Evolutionary conservation across 2,888 invertebrate species (phyloP), one percentile per base, ranked within the genome.

Genomic region (Melolontha melolontha): DNA sequence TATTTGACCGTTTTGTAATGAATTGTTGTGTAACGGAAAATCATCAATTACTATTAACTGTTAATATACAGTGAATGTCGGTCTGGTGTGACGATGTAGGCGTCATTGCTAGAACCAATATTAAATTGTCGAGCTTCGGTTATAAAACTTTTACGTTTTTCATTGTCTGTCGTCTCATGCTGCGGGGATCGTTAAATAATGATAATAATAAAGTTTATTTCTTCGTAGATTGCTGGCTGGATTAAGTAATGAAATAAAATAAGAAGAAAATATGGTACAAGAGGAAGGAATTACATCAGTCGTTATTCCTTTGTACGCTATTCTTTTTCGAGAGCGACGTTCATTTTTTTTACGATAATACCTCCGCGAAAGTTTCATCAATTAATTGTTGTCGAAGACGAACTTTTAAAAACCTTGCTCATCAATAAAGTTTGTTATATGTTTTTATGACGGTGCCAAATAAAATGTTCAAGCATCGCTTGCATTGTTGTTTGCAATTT

Each of bases 191-290:
- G 47, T 47, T 44, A 59, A 47, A 44, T 59, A 59, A 59, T 47
- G 47, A 59, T 34, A 47, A 44, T 42, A 57, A 59, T 59, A 47
- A 59, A 59, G 14, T 44, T 47, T 47, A 34, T 59, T 44, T 14
- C n/a, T 47, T 11, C 29, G 29, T 29, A 59, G 44, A 59, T 59
- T 59, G 59, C 29, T 34, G 34, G 34, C 59, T 11, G 44, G 16
- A 59, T 59, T 59, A 59, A 47, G 44, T 44, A 59, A 59, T 57
- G 47, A 44, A 59, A 47, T 29, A 59, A 59, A 59, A 44, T 47
- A 59, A 12, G 59, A 22, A 27, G 29, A 34, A 59, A 47, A 29
- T 47, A 47, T 29, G 44, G 29, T 29, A 14, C 14, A 2, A 34
- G 34, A 34, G 59, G 34, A 57, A 29, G 27, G 59, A 59, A 57